phyloP scores from a whole-genome alignment of 2,113 vertebrate genomes.

The Toxostoma redivivum region DNA sequence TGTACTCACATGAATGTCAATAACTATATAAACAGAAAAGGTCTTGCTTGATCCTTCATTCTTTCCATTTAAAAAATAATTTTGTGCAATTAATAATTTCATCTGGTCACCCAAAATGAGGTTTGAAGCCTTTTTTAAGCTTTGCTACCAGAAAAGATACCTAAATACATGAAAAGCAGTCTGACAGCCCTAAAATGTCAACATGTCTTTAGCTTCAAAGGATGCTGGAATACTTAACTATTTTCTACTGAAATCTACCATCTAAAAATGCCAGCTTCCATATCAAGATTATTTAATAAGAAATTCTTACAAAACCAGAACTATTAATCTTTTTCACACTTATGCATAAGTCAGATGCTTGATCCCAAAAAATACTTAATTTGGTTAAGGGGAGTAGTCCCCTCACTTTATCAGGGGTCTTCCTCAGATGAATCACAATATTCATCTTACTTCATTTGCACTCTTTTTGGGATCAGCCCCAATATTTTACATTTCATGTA shows the following conservation, averaged over 20 bases:
- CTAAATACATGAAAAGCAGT: neutral
- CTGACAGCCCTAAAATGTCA: neutral
- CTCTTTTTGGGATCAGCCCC: neutral
- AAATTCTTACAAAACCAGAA: neutral
- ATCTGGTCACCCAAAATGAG: neutral
- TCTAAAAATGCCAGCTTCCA: neutral
- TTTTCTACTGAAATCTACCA: neutral
- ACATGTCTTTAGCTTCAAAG: neutral
- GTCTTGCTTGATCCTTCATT: neutral
- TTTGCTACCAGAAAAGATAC: neutral
- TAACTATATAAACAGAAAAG: neutral
- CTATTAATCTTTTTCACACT: neutral
- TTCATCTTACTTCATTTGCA: neutral
- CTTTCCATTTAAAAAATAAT: neutral
- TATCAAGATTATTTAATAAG: neutral
- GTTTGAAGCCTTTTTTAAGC: neutral
- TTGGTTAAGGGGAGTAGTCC: neutral
- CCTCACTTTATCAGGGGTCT: neutral
- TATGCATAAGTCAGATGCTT: neutral
- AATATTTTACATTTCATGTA: neutral
- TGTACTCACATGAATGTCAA: neutral
- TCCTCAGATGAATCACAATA: neutral
- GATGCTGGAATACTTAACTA: neutral
- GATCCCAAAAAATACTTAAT: neutral
- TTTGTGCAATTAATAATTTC: neutral